These are phyloP conservation scores for Hyphantria cunea DNA, from an alignment of 1,140 invertebrate species.

Conservation along the genomic window DNA sequence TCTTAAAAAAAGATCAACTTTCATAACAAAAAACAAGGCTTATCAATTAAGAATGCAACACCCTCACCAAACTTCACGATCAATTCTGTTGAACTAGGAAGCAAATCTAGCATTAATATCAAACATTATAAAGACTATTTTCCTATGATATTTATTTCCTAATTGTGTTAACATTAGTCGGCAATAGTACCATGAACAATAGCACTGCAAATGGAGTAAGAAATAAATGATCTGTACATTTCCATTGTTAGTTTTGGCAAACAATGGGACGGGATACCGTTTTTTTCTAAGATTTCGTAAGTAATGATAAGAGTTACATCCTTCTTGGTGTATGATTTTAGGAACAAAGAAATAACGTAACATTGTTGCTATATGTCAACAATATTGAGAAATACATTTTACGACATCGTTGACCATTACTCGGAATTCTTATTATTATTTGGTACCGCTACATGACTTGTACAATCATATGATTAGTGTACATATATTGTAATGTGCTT, in stretches of 20 bases:
- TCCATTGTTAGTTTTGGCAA: constrained; percentile 30
- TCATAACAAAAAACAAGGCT: constrained; percentile 40
- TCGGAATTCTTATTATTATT: too few relatives aligned
- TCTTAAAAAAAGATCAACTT: constrained; percentile 26
- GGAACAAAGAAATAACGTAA: constrained; percentile 1
- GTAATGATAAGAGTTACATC: constrained; percentile 27
- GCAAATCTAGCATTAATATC: background rate
- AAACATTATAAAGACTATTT: background rate
- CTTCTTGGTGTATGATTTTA: constrained; percentile 7
- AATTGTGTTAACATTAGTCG: constrained; percentile 13
- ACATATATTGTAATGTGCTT: too few relatives aligned
- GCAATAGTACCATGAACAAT: constrained; percentile 15
- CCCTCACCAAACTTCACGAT: constrained; percentile 3
- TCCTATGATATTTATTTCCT: background rate
- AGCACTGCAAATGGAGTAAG: constrained; percentile 12
- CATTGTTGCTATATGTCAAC: too few relatives aligned
- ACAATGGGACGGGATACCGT: constrained; percentile 22
- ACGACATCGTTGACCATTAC: too few relatives aligned
- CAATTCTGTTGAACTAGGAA: background rate
- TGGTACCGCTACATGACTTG: too few relatives aligned
- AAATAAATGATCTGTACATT: constrained; percentile 28
- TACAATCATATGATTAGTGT: too few relatives aligned
- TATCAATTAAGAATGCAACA: constrained; percentile 47
- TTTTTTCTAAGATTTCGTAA: constrained; percentile 27
- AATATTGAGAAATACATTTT: too few relatives aligned